Percentiles rank a stretch among this genome's conserved stretches.
Evolutionary conservation across 2,797 vertebrate genomes (phyloP).

Genomic region (Diplodus sargus): DNA sequence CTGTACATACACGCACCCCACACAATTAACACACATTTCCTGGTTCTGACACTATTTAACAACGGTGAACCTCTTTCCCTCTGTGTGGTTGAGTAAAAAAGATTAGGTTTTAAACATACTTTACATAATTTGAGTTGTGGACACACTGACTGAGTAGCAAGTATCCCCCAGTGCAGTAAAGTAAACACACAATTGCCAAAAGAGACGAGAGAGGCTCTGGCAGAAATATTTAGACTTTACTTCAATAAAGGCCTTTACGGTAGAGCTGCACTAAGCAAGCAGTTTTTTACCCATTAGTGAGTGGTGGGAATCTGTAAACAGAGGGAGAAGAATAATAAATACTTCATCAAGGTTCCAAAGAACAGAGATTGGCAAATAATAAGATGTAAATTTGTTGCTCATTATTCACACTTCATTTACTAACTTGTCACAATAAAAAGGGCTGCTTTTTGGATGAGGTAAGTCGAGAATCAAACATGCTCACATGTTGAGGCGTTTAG

Average conservation of each 20-base stretch:
- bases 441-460: conserved; percentile 27
- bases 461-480: conserved; percentile 29
- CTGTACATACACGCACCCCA: conserved; percentile 20
- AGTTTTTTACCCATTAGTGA: conserved; percentile 54
- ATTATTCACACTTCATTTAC: conserved; percentile 65
- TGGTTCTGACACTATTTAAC: conserved; percentile 35
- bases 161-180: conserved; percentile 55
- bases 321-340: conserved; percentile 77
- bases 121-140: conserved; percentile 64
- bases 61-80: conserved; percentile 22
- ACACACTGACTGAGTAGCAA: conserved; percentile 50
- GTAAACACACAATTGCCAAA: conserved; percentile 69
- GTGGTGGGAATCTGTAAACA: conserved; percentile 74
- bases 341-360: conserved; percentile 69
- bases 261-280: conserved; percentile 45
- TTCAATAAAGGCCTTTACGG: conserved; percentile 40
- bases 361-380: conserved; percentile 62
- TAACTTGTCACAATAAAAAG: conserved; percentile 33
- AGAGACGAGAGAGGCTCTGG: conserved; percentile 56
- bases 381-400: conserved; percentile 61
- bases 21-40: conserved; percentile 40
- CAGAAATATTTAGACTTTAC: conserved; percentile 72
- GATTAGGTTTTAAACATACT: conserved; percentile 74
- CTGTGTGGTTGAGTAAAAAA: conserved; percentile 55
- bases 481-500: conserved; percentile 41